Conservation (phyloP, 2,888 invertebrate genomes). For the Calameuta pallipes region DNA sequence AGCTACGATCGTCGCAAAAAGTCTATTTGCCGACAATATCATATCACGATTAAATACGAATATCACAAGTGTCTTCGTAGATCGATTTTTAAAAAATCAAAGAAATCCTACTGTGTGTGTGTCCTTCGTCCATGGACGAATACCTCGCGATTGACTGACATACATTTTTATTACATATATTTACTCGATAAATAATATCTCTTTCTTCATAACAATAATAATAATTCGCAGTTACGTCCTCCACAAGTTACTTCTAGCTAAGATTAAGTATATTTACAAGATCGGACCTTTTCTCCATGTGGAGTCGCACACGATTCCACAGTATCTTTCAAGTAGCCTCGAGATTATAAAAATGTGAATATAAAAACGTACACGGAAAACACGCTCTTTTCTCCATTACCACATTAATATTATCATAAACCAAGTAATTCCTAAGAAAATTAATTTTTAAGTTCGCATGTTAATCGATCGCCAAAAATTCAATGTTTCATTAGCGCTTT, state of each 20-base stretch:
- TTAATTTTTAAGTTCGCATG: background rate
- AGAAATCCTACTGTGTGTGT: background rate
- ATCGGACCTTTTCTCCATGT: background rate
- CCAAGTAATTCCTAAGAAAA: background rate
- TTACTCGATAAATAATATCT: background rate
- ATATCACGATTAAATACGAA: slow-evolving; percentile 17
- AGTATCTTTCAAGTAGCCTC: background rate
- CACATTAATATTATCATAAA: background rate
- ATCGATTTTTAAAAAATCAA: background rate
- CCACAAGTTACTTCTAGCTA: background rate
- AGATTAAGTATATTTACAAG: background rate
- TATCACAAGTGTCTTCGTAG: slow-evolving; percentile 9
- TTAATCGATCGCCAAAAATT: background rate
- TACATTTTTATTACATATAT: background rate
- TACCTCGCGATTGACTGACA: background rate
- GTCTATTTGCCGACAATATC: slow-evolving; percentile 21
- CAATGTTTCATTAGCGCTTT: background rate
- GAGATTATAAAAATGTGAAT: background rate
- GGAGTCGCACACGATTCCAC: background rate
- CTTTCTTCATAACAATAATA: background rate
- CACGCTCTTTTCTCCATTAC: background rate
- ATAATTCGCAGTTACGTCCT: background rate
- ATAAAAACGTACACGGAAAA: background rate
- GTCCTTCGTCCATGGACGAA: background rate
- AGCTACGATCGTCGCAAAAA: background rate